Conservation (phyloP, 2,113 vertebrate genomes). For the Ifrita kowaldi region DNA sequence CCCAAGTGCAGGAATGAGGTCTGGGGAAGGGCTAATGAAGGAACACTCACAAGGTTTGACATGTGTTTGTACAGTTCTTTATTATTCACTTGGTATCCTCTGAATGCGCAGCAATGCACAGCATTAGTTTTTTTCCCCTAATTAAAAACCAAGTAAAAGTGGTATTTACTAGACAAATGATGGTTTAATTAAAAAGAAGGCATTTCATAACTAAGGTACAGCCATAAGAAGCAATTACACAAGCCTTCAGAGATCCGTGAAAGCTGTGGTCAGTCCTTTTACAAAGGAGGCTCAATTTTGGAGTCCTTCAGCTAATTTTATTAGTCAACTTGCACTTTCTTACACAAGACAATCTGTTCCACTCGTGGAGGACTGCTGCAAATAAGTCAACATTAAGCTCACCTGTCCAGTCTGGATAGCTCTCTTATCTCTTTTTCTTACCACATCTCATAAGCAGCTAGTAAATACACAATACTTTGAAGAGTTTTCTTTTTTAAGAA, state of each 20-base stretch:
- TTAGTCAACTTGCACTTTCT: not conserved
- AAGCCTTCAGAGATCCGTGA: not conserved
- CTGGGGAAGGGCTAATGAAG: not conserved
- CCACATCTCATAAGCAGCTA: not conserved
- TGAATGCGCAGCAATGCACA: not conserved
- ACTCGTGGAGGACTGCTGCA: not conserved
- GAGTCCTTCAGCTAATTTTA: not conserved
- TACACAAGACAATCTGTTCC: not conserved
- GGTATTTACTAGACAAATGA: conserved; percentile 38
- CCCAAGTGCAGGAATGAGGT: accelerated
- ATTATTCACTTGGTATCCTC: not conserved
- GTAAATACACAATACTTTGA: not conserved
- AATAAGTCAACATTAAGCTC: not conserved
- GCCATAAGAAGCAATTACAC: not conserved
- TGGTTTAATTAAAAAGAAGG: conserved; percentile 61
- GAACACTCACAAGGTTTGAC: not conserved
- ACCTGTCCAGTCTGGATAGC: not conserved
- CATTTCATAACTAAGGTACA: conserved; percentile 24
- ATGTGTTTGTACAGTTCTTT: not conserved
- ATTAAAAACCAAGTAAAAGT: conserved; percentile 54
- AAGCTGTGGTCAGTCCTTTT: not conserved
- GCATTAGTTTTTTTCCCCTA: not conserved
- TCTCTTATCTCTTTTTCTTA: not conserved
- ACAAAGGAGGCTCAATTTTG: not conserved
- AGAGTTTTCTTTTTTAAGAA: not conserved